Evolutionary conservation across 2,888 invertebrate genomes (phyloP).

Genomic region (Nephrotoma guestfalica): DNA sequence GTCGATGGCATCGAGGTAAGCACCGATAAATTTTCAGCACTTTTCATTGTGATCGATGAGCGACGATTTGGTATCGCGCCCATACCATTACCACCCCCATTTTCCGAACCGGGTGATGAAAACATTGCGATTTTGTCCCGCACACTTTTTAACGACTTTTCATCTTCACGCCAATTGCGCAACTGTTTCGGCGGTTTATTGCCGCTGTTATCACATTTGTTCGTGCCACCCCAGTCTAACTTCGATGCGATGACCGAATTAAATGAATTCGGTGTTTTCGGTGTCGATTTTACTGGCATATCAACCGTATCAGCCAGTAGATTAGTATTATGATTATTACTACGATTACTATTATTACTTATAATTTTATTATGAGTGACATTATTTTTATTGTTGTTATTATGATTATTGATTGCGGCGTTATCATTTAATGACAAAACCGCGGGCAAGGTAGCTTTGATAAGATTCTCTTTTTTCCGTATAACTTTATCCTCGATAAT

Average conservation of each 20-base stretch:
- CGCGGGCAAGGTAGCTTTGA: background rate
- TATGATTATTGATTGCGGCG: background rate
- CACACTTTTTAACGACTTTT: slow-evolving; percentile 65
- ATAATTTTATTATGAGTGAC: background rate
- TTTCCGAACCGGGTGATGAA: slow-evolving; percentile 35
- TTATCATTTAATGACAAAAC: background rate
- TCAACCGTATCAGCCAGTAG: slow-evolving; percentile 1
- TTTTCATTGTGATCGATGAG: background rate
- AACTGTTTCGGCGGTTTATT: background rate
- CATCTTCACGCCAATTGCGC: slow-evolving; percentile 47
- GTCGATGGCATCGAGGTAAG: background rate
- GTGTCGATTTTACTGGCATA: background rate
- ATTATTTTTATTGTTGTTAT: background rate
- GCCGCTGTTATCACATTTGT: background rate
- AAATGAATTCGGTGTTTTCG: background rate
- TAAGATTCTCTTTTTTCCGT: slow-evolving; percentile 4
- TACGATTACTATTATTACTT: background rate
- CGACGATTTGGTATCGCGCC: background rate
- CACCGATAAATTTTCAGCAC: background rate
- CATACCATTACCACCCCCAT: slow-evolving; percentile 24
- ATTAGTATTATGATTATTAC: background rate
- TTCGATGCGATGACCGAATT: background rate
- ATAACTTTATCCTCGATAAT: slow-evolving; percentile 5
- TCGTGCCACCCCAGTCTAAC: background rate
- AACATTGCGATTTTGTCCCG: slow-evolving; percentile 81